Base-by-base conservation (phyloP, 53 echinoderm and acorn worm genomes). In the Holothuria scabra region DNA sequence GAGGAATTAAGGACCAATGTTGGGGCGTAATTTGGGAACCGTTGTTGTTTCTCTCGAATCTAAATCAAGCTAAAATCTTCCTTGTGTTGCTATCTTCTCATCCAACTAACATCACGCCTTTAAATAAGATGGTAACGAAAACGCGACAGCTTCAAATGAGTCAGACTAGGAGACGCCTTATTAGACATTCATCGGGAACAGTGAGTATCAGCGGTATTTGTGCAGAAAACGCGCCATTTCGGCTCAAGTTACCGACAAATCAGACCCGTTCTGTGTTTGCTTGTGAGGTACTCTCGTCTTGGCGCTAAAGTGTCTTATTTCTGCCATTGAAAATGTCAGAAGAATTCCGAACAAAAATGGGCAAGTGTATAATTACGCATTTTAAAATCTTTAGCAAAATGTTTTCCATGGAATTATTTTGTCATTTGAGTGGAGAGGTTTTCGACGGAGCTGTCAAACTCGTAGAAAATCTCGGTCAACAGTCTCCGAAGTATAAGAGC, bases 251-350 rank as follows among this genome's bases (percentile, higher is more conserved):
- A 58, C 72, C 79, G 30, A 57, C 79, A 79, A 79, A 79, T 79
- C 79, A 79, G 56, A 58, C 59, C 79, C 52, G 59, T 79, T 59
- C 28, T 79, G n/a, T 79, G 57, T 79, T 59, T 79, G 59, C 79
- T 79, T 79, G 79, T 33, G 59, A 79, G 59, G 59, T 79, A 59
- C 59, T 56, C 79, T 79, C 56, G 79, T 79, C 79, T 32, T 33
- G 79, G 79, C 79, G 79, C 79, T 79, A 79, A 79, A 79, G 79
- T 79, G 79, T 79, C 79, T 56, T 58, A 59, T 79, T 55, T 48
- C 56, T 20, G 33, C 59, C 37, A 56, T 79, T 79, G 57, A 79
- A 58, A 28, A 79, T 79, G 79, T 79, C 79, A 79, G 59, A 57
- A 79, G 33, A 59, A 79, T 79, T 28, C 59, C 79, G 72, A 72